Evolutionary conservation across 2,888 invertebrate species (phyloP).

Genomic region (Ormyrus pomaceus): DNA sequence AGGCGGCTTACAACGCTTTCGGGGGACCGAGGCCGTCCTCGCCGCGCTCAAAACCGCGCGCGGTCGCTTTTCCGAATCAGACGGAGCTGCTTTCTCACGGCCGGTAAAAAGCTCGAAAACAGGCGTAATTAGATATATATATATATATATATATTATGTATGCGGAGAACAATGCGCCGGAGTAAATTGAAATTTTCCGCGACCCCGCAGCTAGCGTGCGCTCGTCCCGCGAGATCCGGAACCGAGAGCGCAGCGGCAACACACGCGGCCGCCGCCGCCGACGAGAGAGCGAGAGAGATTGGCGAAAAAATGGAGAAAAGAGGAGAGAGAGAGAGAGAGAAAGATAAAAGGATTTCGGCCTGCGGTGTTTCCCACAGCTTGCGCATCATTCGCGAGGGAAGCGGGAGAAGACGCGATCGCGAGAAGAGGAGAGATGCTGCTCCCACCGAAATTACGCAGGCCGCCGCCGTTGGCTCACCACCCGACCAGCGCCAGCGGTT

Average conservation of each 20-base stretch:
- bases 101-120: slow-evolving; percentile 16
- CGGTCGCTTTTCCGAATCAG: too few relatives aligned
- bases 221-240: slow-evolving; percentile 44
- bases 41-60: too few relatives aligned
- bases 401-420: slow-evolving; percentile 9
- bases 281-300: slow-evolving; percentile 9
- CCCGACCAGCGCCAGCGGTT: slow-evolving; percentile 41
- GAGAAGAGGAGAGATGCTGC: slow-evolving; percentile 19
- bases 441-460: slow-evolving; percentile 51
- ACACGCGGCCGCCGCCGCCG: not conserved
- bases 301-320: slow-evolving; percentile 30
- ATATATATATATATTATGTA: not conserved
- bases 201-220: slow-evolving; percentile 36
- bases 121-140: slow-evolving; percentile 15
- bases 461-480: not conserved
- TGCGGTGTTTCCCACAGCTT: slow-evolving; percentile 53
- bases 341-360: slow-evolving; percentile 43
- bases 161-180: slow-evolving; percentile 20
- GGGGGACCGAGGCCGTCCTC: too few relatives aligned
- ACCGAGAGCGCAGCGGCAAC: not conserved
- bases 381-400: slow-evolving; percentile 19
- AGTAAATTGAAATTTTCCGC: slow-evolving; percentile 43
- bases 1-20: not conserved
- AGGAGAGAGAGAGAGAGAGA: slow-evolving; percentile 13
- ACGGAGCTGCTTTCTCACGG: too few relatives aligned